These are phyloP conservation scores for Spinus olivaceus DNA, from an alignment of 2,797 vertebrate species.

Conservation along the genomic window DNA sequence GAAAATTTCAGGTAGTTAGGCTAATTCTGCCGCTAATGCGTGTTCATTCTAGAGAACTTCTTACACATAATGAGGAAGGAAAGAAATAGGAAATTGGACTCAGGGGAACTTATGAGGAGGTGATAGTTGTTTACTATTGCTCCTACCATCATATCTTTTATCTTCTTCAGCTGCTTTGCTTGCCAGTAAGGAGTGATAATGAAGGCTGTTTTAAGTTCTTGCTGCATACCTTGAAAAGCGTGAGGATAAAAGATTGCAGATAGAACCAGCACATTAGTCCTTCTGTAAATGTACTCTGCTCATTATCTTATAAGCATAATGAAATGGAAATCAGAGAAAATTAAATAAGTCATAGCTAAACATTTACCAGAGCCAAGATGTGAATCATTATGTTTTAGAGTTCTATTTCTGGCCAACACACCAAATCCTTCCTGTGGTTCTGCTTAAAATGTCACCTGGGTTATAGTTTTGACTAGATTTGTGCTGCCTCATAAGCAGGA, in stretches of 20 bases:
- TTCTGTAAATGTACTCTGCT: background rate
- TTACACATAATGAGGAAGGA: background rate
- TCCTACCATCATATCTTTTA: background rate
- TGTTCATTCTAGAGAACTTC: background rate
- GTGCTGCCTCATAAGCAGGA: background rate
- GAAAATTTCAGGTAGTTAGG: background rate
- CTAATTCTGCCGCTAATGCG: background rate
- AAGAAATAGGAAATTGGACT: background rate
- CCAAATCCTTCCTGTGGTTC: background rate
- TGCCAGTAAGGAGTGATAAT: slow-evolving; percentile 5
- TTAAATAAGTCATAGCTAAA: background rate
- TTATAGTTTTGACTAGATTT: background rate
- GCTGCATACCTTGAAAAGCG: background rate
- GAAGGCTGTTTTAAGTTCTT: background rate
- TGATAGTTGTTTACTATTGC: background rate
- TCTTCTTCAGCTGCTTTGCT: background rate
- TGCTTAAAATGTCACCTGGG: background rate
- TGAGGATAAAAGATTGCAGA: background rate
- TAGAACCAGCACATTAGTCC: background rate
- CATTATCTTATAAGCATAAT: background rate
- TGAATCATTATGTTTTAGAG: background rate
- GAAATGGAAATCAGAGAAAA: slow-evolving; percentile 14
- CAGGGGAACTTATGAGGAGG: background rate
- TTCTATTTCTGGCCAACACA: background rate
- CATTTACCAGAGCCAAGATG: background rate